A percentile compares a stretch with the other conserved stretches of the same genome.
Evolutionary conservation across 2,113 vertebrate genomes (phyloP).

Genomic region (Burhinus bistriatus): DNA sequence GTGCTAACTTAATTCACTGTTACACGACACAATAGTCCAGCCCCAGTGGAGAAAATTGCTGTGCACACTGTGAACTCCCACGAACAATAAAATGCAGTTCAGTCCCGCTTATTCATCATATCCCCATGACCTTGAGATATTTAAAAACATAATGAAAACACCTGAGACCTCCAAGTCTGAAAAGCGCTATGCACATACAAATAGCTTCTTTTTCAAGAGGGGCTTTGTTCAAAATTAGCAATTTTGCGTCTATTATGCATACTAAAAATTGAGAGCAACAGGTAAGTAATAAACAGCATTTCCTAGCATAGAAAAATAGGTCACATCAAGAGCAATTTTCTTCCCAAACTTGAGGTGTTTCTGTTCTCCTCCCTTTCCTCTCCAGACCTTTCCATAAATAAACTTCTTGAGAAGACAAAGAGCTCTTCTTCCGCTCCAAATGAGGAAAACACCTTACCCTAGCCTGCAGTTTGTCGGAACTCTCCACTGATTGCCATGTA

Average conservation of each 20-base stretch:
- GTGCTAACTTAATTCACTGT: not conserved
- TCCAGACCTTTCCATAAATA: not conserved
- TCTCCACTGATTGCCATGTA: not conserved
- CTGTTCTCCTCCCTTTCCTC: not conserved
- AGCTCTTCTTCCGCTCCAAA: not conserved
- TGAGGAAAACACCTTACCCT: not conserved
- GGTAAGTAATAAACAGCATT: not conserved
- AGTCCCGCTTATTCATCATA: not conserved
- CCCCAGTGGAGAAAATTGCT: slow-evolving; percentile 16
- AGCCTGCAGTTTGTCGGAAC: not conserved
- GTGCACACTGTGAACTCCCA: not conserved
- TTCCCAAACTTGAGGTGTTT: not conserved
- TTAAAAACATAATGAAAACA: slow-evolving; percentile 20
- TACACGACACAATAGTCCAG: not conserved
- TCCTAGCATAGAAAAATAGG: not conserved
- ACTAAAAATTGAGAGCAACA: not conserved
- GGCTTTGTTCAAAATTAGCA: not conserved
- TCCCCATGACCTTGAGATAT: not conserved
- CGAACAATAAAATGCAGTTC: not conserved
- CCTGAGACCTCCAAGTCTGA: not conserved
- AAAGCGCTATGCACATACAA: not conserved
- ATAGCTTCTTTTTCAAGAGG: not conserved
- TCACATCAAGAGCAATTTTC: not conserved
- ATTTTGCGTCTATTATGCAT: not conserved
- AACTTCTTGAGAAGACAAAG: not conserved